Evolutionary conservation across 2,113 vertebrate species (phyloP).

Genomic region (Callospermophilus lateralis): DNA sequence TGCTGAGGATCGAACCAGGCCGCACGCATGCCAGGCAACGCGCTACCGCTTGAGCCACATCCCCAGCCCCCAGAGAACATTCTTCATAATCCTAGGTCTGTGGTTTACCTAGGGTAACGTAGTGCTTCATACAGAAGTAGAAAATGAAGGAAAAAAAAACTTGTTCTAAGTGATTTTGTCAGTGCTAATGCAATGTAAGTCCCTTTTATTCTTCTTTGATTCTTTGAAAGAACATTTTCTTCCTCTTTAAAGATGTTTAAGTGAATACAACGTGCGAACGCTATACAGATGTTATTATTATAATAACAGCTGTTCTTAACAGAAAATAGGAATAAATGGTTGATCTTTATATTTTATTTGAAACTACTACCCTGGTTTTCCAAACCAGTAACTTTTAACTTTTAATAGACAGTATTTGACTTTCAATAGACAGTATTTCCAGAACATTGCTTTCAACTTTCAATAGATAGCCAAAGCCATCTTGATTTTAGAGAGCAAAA

Average conservation of each 20-base stretch:
- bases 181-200: background rate
- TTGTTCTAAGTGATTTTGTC: background rate
- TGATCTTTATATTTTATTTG: background rate
- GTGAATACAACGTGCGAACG: background rate
- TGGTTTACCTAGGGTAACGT: background rate
- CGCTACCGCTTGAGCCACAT: too few relatives aligned
- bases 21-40: too few relatives aligned
- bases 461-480: background rate
- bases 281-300: background rate
- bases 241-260: background rate
- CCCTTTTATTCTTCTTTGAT: background rate
- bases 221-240: background rate
- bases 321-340: background rate
- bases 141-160: slow-evolving; percentile 19
- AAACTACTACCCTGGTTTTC: background rate
- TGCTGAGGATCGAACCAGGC: too few relatives aligned
- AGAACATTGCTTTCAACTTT: background rate
- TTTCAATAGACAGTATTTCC: background rate
- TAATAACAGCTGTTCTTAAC: background rate
- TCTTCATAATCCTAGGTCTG: background rate
- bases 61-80: too few relatives aligned
- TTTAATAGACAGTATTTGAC: background rate
- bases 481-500: background rate
- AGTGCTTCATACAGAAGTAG: background rate
- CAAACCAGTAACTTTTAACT: background rate